Evolutionary conservation across 2,888 invertebrate species (phyloP).

Genomic region (Drosophila heteroneura): DNA sequence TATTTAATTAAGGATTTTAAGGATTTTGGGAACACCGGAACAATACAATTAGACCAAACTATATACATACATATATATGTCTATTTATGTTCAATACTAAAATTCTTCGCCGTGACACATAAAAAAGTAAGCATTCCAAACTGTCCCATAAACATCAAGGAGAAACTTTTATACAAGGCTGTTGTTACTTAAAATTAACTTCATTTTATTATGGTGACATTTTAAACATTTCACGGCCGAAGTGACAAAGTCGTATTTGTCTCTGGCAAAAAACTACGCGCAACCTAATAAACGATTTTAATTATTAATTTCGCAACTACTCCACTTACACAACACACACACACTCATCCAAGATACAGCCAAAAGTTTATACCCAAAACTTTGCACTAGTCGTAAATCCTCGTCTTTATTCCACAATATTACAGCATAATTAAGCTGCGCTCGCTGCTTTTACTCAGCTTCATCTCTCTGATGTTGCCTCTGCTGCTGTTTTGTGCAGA

Average conservation of each 20-base stretch:
- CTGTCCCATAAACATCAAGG: background rate
- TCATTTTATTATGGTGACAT: background rate
- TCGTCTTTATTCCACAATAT: slow-evolving; percentile 53
- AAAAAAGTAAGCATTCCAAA: background rate
- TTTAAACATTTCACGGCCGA: background rate
- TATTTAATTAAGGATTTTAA: background rate
- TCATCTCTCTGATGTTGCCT: slow-evolving; percentile 3
- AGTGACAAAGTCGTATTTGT: slow-evolving; percentile 10
- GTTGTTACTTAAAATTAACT: background rate
- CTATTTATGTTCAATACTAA: background rate
- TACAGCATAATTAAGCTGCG: slow-evolving; percentile 61
- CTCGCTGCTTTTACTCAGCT: slow-evolving; percentile 14
- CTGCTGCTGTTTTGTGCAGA: slow-evolving; percentile 29
- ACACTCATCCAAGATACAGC: slow-evolving; percentile 18
- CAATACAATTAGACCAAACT: background rate
- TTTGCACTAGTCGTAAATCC: slow-evolving; percentile 50
- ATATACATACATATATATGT: background rate
- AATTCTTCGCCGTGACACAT: background rate
- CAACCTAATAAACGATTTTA: slow-evolving; percentile 36
- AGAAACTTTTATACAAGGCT: background rate
- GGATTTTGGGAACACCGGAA: background rate
- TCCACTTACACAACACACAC: slow-evolving; percentile 9
- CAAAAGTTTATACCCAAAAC: slow-evolving; percentile 19
- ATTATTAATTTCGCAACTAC: slow-evolving; percentile 36
- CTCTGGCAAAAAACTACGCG: slow-evolving; percentile 5